Evolutionary conservation across 2,888 invertebrate genomes (phyloP), one percentile per base, ranked within the genome.

Genomic region (Campaea margaritaria): DNA sequence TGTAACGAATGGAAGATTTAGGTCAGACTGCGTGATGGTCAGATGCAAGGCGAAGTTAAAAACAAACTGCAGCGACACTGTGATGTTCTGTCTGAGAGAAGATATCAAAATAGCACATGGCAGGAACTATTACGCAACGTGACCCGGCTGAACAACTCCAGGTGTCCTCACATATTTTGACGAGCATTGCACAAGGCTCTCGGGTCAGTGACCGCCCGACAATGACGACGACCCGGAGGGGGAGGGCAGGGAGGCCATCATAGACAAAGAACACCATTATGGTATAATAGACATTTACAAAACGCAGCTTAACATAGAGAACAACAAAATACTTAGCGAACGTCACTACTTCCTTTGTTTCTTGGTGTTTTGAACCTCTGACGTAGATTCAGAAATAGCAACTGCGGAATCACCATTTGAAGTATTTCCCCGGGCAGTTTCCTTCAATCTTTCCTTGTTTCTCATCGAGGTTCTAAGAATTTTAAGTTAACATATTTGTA

Each of bases 171-270:
- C 67, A 34, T 74, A n/a, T n/a, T n/a, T 74, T 77, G 73, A 74
- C 68, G 68, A 61, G 69, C 64, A 74, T 83, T 85, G 83, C 83
- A 84, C 76, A 83, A 84, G 75, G 21, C 46, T 54, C 51, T 59
- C 72, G 68, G 87, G 86, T 87, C 87, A 72, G 68, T 73, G 89
- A 82, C 86, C 89, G 75, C 63, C 62, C 71, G 69, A 82, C 86
- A 84, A 84, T 82, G 79, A 76, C 74, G 75, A 67, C 77, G 68
- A 64, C 73, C 69, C 64, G 64, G 62, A 70, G 67, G 64, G 72
- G 67, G 61, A 74, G 70, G n/a, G n/a, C 67, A 64, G 67, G 69
- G 71, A 72, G 74, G 71, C 71, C 59, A 54, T 64, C 75, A 73
- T 78, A 81, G 81, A 83, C 83, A 84, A 81, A 79, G 78, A 67